Evolutionary conservation across 2,888 invertebrate genomes (phyloP).

Genomic region (Cacoxenus indagator): DNA sequence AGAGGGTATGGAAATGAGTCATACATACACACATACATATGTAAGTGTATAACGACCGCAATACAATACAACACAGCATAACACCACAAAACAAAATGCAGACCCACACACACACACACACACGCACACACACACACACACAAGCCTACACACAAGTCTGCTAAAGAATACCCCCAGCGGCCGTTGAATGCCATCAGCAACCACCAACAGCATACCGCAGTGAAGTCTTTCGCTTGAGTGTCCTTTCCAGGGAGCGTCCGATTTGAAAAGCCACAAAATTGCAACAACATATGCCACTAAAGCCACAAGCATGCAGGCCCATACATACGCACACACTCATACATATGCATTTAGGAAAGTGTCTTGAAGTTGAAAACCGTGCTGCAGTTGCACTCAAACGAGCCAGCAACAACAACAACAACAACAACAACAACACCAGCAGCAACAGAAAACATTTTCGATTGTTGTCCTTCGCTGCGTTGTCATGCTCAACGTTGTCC

Average conservation of each 20-base stretch:
- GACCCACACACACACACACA: slow-evolving; percentile 17
- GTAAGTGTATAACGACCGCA: too few relatives aligned
- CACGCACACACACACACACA: slow-evolving; percentile 20
- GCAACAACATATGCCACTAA: slow-evolving; percentile 19
- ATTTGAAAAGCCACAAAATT: slow-evolving; percentile 18
- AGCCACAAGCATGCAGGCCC: background rate
- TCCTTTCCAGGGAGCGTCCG: too few relatives aligned
- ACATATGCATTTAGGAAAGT: slow-evolving; percentile 14
- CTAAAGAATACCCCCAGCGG: slow-evolving; percentile 31
- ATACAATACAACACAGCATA: too few relatives aligned
- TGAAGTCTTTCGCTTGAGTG: background rate
- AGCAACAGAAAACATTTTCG: slow-evolving; percentile 8
- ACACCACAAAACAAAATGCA: too few relatives aligned
- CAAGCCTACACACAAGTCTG: slow-evolving; percentile 18
- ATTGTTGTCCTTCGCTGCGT: slow-evolving; percentile 6
- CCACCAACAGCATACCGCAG: background rate
- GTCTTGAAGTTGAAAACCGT: slow-evolving; percentile 15
- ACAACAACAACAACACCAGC: background rate
- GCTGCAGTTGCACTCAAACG: slow-evolving; percentile 8
- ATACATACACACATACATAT: too few relatives aligned
- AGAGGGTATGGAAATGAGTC: too few relatives aligned
- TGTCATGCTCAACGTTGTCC: background rate
- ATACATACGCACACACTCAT: slow-evolving; percentile 1
- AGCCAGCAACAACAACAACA: background rate
- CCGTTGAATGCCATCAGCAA: background rate